Evolutionary conservation across 2,113 vertebrate genomes (phyloP), one percentile per base, ranked within the genome.

Genomic region (Eptesicus fuscus): DNA sequence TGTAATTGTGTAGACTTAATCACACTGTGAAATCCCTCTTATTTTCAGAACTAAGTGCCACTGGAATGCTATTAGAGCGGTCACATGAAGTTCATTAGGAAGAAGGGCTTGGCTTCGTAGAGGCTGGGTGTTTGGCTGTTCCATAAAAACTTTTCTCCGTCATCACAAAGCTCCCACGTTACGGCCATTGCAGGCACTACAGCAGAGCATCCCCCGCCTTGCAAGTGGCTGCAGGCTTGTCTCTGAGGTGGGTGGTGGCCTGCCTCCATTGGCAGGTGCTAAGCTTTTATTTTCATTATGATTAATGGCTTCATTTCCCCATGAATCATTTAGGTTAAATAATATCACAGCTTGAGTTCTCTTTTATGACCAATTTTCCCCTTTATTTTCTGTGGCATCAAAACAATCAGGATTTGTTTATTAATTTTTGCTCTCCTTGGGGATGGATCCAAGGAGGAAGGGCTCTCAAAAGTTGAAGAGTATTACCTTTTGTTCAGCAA

Each of bases 21-120:
- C 77, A 42, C 18, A 83, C 92, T 94, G 93, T 92, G 90, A 96
- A 95, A 92, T 92, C 80, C 78, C 82, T 82, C 93, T 93, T 96
- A 84, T 90, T 90, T 93, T 93, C 80, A 88, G 87, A 79, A 67
- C 90, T 30, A 84, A 92, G 84, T 61, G 90, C 88, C 85, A 11
- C 90, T 59, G 73, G 90, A 93, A 90, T 71, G 83, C 90, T 92
- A 77, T 63, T 63, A 37, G 40, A 61, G 28, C 7, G 5, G 84
- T 97, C 97, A 96, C 84, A 63, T 47, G 92, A 95, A 88, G 63
- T 78, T 96, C 92, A 76, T 93, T 91, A 95, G 82, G 91, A 92
- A 67, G 65, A 47, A 83, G 89, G 88, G 87, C 22, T 78, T 84
- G 88, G 76, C 90, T 96, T 94, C 90, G 90, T 22, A 22, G 83